Base-by-base conservation (phyloP, 2,113 vertebrate genomes). In the Salminus brasiliensis region DNA sequence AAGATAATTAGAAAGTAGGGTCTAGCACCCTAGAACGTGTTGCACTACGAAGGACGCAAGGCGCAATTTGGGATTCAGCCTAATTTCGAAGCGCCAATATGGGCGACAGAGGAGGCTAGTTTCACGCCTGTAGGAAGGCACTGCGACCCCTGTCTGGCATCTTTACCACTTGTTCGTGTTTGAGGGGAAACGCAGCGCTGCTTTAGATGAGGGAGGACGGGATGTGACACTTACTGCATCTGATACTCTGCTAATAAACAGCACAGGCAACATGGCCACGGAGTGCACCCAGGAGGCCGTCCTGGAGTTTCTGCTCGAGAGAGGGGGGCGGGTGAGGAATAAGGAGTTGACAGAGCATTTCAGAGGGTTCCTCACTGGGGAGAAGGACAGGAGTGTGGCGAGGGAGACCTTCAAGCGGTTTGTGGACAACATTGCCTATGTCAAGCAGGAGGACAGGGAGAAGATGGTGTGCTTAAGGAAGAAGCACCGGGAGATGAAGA, bases 341-440 rank as follows among this genome's bases (percentile, higher is more conserved):
- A 88, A 91, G 30, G 94, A 96, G 88, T 90, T 98, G 83, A 90
- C 95, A 81, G 94, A 95, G 85, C 93, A 95, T 89, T 96, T 97
- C 89, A 88, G 86, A 82, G 88, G 88, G 6, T 83, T 73, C 68
- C 84, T 91, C 45, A 36, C 29, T 18, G 86, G 81, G 77, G 62
- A 83, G 15, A 76, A 78, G 49, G 52, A 55, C n/a, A 83, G 81
- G 59, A 81, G 53, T n/a, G 79, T 85, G 29, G 89, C 87, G 70
- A 91, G 90, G 0, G 92, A 93, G 11, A 83, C 29, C 49, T 93
- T 97, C 83, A 93, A 89, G 68, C 87, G 94, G 25, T 73, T 94
- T 74, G 94, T 97, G 73, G 95, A 96, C 78, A 91, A 85, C 5
- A 92, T 97, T 82, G 95, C 93, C 3, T 91, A 89, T 0, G 93